Evolutionary conservation across 2,113 vertebrate genomes (phyloP).

Genomic region (Gymnobelideus leadbeateri): DNA sequence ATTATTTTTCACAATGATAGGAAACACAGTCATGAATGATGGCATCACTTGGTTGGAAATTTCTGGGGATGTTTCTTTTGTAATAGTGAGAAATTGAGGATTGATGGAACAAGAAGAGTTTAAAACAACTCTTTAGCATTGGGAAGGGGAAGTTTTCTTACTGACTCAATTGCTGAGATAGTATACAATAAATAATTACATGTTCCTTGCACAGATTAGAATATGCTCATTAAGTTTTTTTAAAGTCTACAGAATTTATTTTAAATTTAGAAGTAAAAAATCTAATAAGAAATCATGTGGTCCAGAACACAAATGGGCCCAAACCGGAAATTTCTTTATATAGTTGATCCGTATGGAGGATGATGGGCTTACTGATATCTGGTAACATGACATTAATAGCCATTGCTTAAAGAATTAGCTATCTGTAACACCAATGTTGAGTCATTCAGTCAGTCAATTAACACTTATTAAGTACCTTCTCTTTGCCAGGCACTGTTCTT

Average conservation of each 20-base stretch:
- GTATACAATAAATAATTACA: neutral
- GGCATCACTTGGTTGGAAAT: neutral
- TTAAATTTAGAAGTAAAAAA: slow-evolving; percentile 29
- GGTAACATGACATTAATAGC: neutral
- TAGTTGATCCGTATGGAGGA: neutral
- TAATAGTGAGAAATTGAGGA: neutral
- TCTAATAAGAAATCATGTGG: neutral
- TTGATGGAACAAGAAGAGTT: neutral
- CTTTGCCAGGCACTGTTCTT: neutral
- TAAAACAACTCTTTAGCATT: neutral
- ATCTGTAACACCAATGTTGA: neutral
- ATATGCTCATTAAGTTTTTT: neutral
- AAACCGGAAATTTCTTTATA: neutral
- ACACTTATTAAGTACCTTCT: neutral
- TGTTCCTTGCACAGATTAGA: slow-evolving; percentile 29
- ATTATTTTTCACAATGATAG: slow-evolving; percentile 4
- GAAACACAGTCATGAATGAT: neutral
- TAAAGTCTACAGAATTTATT: slow-evolving; percentile 15
- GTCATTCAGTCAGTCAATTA: slow-evolving; percentile 3
- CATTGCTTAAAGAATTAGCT: neutral
- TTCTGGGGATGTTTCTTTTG: neutral
- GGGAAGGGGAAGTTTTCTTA: neutral
- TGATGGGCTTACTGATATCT: neutral
- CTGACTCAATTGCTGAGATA: neutral
- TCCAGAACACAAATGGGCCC: neutral